phyloP scores from a whole-genome alignment of 2,113 vertebrate genomes.

The Gallinago paraguaiae region DNA sequence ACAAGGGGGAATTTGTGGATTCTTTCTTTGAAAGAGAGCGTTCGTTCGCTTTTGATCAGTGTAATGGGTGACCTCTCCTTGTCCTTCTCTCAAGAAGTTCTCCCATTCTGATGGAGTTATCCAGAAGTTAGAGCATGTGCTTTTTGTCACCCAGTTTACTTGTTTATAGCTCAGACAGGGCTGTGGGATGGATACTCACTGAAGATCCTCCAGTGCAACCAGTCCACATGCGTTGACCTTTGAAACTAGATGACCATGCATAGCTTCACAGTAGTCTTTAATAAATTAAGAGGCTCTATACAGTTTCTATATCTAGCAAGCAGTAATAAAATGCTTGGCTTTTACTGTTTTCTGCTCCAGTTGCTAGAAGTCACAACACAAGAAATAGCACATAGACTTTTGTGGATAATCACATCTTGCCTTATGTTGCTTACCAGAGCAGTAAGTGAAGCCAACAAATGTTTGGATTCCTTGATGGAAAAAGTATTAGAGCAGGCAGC shows the following conservation, averaged over 20 bases:
- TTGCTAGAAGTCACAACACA: not conserved
- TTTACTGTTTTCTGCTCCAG: conserved; percentile 1
- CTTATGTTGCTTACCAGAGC: not conserved
- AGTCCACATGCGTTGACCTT: not conserved
- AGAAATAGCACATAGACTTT: not conserved
- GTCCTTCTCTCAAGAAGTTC: not conserved
- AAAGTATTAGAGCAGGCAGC: not conserved
- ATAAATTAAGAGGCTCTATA: not conserved
- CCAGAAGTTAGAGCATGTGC: not conserved
- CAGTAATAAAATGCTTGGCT: not conserved
- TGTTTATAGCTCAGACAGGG: not conserved
- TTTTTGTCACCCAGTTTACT: not conserved
- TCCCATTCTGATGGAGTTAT: not conserved
- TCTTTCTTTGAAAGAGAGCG: not conserved
- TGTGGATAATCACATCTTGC: not conserved
- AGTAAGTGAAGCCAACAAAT: not conserved
- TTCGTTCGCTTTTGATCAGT: not conserved
- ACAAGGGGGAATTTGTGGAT: accelerated
- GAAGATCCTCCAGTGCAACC: not conserved
- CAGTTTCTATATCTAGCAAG: not conserved
- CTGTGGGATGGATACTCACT: not conserved
- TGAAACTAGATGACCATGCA: not conserved
- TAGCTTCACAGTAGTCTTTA: not conserved
- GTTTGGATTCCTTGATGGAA: not conserved
- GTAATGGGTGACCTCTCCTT: not conserved